Evolutionary conservation across 2,888 invertebrate genomes (phyloP).

Genomic region (Caenorhabditis angaria): DNA sequence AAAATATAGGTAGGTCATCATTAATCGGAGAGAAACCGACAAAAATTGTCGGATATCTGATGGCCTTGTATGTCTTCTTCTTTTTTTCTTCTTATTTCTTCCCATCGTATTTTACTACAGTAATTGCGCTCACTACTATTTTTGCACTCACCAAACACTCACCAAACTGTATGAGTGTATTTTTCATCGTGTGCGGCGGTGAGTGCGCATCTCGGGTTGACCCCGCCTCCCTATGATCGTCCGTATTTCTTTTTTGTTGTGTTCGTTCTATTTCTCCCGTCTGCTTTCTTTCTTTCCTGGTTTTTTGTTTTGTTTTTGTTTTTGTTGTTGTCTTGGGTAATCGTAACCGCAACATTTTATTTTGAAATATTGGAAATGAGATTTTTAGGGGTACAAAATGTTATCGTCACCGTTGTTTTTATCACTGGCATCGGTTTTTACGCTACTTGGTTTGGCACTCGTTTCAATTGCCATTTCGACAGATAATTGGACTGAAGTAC

Average conservation of each 20-base stretch:
- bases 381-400: conserved; percentile 32
- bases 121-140: neutral
- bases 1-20: conserved; percentile 28
- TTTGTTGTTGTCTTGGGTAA: neutral
- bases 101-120: neutral
- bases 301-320: conserved; percentile 6
- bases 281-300: neutral
- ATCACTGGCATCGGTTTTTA: conserved; percentile 92
- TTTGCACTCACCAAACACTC: neutral
- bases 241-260: conserved; percentile 9
- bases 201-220: conserved; percentile 5
- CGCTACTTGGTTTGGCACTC: conserved; percentile 90
- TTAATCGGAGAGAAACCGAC: conserved; percentile 10
- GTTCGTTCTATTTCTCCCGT: conserved; percentile 26
- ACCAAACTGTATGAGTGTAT: neutral
- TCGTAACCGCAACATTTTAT: neutral
- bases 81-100: neutral
- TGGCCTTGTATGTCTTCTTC: conserved; percentile 43
- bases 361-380: neutral
- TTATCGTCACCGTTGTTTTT: conserved; percentile 82
- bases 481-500: conserved; percentile 94
- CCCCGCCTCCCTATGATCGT: conserved; percentile 1
- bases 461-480: conserved; percentile 93
- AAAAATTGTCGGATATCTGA: conserved; percentile 36
- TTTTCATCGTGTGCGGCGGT: neutral